These are phyloP conservation scores for Margarornis squamiger DNA, from an alignment of 2,797 vertebrate species.

Conservation along the genomic window DNA sequence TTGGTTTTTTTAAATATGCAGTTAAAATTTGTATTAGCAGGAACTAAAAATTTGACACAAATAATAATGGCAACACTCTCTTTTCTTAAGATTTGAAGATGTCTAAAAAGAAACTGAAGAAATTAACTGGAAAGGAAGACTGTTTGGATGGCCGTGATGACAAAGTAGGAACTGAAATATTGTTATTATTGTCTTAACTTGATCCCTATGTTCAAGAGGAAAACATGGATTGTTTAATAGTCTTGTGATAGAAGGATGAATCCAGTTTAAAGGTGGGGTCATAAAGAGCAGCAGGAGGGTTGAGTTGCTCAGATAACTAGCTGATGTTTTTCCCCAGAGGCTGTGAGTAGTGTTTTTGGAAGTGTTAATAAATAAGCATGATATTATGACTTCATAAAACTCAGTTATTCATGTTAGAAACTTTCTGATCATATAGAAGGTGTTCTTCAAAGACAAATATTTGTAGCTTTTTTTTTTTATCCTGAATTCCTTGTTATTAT, in stretches of 20 bases:
- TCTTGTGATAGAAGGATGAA: background rate
- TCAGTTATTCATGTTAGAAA: background rate
- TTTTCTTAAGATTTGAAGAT: conserved; percentile 67
- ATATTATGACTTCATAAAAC: background rate
- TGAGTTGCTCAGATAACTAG: background rate
- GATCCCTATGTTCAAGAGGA: background rate
- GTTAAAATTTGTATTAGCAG: background rate
- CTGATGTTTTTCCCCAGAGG: background rate
- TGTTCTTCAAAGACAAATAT: background rate
- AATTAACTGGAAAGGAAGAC: conserved; percentile 64
- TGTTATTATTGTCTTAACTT: background rate
- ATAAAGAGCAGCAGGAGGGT: background rate
- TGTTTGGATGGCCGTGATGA: conserved; percentile 60
- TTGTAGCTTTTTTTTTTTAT: background rate
- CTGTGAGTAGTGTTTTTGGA: background rate
- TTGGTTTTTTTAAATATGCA: background rate
- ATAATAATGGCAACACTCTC: background rate
- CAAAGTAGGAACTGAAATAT: conserved; percentile 72
- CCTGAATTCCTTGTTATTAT: background rate
- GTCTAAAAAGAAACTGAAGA: conserved; percentile 77
- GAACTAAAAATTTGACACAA: background rate
- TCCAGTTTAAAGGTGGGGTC: background rate
- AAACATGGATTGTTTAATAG: background rate
- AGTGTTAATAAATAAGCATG: background rate
- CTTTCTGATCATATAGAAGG: background rate